A percentile compares a stretch with the other conserved stretches of the same genome.
phyloP scores from a whole-genome alignment of 2,797 vertebrate genomes.

The Clarias pachynema region DNA sequence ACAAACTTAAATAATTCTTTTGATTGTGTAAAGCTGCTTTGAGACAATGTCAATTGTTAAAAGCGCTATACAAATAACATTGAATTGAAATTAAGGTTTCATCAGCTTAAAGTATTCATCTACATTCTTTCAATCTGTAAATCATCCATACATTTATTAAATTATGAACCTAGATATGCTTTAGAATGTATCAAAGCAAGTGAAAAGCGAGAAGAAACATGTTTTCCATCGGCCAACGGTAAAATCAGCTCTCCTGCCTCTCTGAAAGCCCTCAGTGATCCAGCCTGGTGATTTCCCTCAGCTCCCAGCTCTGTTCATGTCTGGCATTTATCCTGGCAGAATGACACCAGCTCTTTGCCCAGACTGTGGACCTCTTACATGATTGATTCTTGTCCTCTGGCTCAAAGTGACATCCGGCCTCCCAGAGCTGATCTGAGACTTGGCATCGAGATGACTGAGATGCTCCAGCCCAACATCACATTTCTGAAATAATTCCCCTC shows the following conservation, averaged over 20 bases:
- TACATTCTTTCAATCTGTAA: background rate
- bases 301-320: conserved; percentile 15
- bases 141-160: background rate
- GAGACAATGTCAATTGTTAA: too few species aligned
- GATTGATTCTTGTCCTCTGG: conserved; percentile 39
- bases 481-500: background rate
- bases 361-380: conserved; percentile 12
- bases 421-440: conserved; percentile 27
- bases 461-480: conserved; percentile 6
- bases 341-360: background rate
- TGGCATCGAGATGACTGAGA: background rate
- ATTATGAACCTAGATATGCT: background rate
- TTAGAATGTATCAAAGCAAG: background rate
- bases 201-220: background rate
- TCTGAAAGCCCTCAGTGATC: conserved; percentile 16
- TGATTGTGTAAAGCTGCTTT: too few species aligned
- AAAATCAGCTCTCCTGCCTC: background rate
- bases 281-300: conserved; percentile 24
- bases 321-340: conserved; percentile 30
- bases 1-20: too few species aligned
- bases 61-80: too few species aligned
- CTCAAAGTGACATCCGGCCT: background rate
- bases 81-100: too few species aligned
- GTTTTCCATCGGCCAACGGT: background rate
- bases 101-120: background rate